Conservation (phyloP, 2,797 vertebrate species). For the Onychomys leucogaster region DNA sequence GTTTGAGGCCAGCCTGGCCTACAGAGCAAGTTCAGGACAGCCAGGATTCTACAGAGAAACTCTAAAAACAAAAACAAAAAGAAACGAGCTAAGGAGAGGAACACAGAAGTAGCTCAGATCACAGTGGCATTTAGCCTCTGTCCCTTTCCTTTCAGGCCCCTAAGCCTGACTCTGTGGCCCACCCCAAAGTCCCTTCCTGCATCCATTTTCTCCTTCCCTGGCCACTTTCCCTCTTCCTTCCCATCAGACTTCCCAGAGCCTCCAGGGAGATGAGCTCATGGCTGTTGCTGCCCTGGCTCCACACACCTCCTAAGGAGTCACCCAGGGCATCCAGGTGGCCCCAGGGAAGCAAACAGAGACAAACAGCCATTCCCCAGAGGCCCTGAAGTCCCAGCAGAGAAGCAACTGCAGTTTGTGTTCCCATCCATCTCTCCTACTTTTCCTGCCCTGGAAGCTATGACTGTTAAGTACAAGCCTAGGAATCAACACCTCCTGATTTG, state of each 20-base stretch:
- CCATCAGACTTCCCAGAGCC: slow-evolving; percentile 41
- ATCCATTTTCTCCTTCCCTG: neutral
- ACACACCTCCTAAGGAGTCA: slow-evolving; percentile 52
- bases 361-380: slow-evolving; percentile 71
- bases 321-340: slow-evolving; percentile 42
- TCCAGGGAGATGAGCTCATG: slow-evolving; percentile 71
- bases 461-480: neutral
- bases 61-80: neutral
- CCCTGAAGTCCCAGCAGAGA: slow-evolving; percentile 23
- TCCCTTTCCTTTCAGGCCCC: neutral
- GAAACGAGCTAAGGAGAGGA: neutral
- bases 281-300: slow-evolving; percentile 45
- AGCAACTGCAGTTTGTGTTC: neutral
- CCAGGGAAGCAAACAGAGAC: slow-evolving; percentile 60
- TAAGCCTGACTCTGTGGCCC: neutral
- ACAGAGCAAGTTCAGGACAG: neutral
- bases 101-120: neutral
- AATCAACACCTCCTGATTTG: neutral
- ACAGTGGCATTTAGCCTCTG: neutral
- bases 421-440: neutral
- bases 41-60: neutral
- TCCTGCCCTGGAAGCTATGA: neutral
- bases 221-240: slow-evolving; percentile 28
- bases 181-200: neutral
- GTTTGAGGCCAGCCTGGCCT: neutral